Percentiles rank a stretch among this genome's conserved stretches.
These are phyloP conservation scores for Sceliomorpha sp. DNA, from an alignment of 2,888 invertebrate species.

Conservation along the genomic window DNA sequence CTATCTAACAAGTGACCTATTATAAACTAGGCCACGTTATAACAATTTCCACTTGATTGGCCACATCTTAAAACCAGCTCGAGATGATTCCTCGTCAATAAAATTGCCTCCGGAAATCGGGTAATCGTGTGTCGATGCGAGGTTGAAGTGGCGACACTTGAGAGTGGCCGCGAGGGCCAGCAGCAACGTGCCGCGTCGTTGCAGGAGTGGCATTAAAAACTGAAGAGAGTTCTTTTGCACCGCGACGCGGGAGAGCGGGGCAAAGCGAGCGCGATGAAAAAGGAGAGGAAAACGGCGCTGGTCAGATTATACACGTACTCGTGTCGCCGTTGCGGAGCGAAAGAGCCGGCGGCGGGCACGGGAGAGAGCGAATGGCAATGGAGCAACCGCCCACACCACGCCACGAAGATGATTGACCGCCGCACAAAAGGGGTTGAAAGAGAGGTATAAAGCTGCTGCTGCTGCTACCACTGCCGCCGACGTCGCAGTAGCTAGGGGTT, in stretches of 20 bases:
- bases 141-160: too few relatives aligned
- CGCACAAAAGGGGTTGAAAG: constrained; percentile 43
- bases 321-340: constrained; percentile 8
- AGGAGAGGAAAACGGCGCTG: constrained; percentile 16
- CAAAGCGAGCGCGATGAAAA: constrained; percentile 10
- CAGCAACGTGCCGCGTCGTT: too few relatives aligned
- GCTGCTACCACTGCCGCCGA: too few relatives aligned
- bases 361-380: constrained; percentile 15
- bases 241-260: not conserved
- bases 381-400: constrained; percentile 20
- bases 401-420: constrained; percentile 63
- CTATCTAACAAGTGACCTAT: too few relatives aligned
- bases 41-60: too few relatives aligned
- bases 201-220: constrained; percentile 23
- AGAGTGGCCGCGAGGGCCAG: too few relatives aligned
- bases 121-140: too few relatives aligned
- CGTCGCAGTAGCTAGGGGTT: too few relatives aligned
- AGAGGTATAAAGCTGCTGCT: constrained; percentile 27
- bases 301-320: constrained; percentile 30
- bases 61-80: too few relatives aligned
- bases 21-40: too few relatives aligned
- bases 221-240: constrained; percentile 16
- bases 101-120: too few relatives aligned
- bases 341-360: constrained; percentile 12
- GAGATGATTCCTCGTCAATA: too few relatives aligned